Conservation (phyloP, 2,888 invertebrate species). For the Eubasilissa splendida region DNA sequence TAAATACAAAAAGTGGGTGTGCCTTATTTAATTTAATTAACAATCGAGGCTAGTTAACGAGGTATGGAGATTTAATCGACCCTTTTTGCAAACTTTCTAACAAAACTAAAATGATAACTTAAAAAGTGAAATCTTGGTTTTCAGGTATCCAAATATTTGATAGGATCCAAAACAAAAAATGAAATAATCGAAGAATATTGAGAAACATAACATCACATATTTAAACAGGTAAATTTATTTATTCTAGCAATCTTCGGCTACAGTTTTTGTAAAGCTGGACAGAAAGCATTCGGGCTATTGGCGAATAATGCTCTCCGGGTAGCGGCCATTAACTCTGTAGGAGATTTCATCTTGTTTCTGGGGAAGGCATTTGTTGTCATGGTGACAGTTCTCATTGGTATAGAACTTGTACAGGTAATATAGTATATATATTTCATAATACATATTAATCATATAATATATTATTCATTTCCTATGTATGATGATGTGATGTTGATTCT, state of each 20-base stretch:
- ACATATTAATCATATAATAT: no score
- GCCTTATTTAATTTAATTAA: constrained; percentile 6
- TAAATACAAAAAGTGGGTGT: constrained; percentile 3
- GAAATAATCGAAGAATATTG: no score
- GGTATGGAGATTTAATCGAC: background rate
- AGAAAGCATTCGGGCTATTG: constrained; percentile 75
- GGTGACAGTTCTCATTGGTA: constrained; percentile 75
- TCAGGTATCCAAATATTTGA: no score
- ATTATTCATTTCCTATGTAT: no score
- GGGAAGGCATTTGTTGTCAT: constrained; percentile 79
- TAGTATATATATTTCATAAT: no score
- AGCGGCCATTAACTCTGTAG: constrained; percentile 82
- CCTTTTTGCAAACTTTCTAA: background rate
- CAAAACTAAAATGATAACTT: no score
- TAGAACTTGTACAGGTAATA: constrained; percentile 73
- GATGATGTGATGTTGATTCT: no score
- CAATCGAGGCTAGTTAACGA: background rate
- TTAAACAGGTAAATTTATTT: background rate
- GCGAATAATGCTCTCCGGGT: constrained; percentile 77
- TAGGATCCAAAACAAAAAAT: no score
- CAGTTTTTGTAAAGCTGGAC: constrained; percentile 76
- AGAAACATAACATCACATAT: background rate
- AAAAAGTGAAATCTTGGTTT: no score
- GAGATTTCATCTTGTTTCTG: constrained; percentile 80
- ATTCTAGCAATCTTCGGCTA: constrained; percentile 77